These are phyloP conservation scores for Acanthisitta chloris DNA, from an alignment of 2,113 vertebrate genomes.

Conservation along the genomic window DNA sequence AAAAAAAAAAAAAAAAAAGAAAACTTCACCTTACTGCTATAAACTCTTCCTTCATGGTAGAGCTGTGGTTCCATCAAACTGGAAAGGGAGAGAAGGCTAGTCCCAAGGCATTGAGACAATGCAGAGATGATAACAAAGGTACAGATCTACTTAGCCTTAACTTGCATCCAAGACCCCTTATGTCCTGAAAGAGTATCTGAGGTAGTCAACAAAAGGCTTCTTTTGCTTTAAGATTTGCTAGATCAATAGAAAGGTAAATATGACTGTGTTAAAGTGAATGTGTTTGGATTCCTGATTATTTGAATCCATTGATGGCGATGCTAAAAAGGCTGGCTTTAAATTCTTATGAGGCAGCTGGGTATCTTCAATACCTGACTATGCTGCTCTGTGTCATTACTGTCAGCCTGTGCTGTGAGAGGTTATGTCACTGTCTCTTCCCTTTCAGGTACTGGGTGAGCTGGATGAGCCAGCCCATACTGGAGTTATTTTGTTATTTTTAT, in stretches of 20 bases:
- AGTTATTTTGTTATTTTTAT: background rate
- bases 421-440: background rate
- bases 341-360: background rate
- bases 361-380: background rate
- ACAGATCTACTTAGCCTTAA: background rate
- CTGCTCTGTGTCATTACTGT: background rate
- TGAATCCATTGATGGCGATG: background rate
- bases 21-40: background rate
- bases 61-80: background rate
- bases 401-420: background rate
- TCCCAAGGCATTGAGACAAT: background rate
- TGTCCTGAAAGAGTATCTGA: background rate
- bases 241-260: background rate
- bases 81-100: background rate
- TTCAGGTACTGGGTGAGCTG: background rate
- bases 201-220: accelerated
- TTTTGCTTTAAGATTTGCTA: background rate
- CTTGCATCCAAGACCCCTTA: background rate
- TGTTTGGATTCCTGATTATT: background rate
- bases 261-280: background rate
- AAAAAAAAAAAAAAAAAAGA: background rate
- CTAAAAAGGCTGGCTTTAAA: background rate
- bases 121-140: background rate
- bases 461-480: background rate
- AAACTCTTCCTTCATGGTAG: background rate